phyloP scores from a whole-genome alignment of 2,113 vertebrate species.

The Chroicocephalus ridibundus region DNA sequence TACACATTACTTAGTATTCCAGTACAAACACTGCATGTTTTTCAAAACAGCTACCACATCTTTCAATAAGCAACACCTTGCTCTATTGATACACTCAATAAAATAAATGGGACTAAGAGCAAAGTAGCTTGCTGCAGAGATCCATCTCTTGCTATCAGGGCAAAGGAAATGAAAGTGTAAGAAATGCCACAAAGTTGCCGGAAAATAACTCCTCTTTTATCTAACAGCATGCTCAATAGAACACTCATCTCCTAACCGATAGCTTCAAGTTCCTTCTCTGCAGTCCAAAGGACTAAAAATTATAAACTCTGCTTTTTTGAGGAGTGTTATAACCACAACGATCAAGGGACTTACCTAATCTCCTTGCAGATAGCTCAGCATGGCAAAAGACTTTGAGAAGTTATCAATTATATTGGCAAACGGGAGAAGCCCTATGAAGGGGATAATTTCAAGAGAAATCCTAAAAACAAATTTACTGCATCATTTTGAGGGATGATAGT shows the following conservation, averaged over 20 bases:
- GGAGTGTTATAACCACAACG: background rate
- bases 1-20: background rate
- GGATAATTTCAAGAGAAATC: background rate
- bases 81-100: background rate
- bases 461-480: background rate
- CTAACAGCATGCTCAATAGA: background rate
- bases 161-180: constrained; percentile 12
- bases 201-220: background rate
- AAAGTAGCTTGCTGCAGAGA: background rate
- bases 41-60: background rate
- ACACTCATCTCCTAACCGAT: background rate
- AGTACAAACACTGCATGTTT: background rate
- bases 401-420: background rate
- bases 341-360: background rate
- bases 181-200: background rate
- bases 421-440: background rate
- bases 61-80: background rate
- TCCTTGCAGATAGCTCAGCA: background rate
- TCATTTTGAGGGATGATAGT: background rate
- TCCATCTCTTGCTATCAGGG: background rate
- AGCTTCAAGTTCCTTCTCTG: background rate
- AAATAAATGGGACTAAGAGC: background rate
- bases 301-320: background rate
- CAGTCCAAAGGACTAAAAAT: background rate
- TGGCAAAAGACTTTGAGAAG: background rate